phyloP scores from a whole-genome alignment of 2,888 invertebrate genomes.

The Tetropium fuscum region DNA sequence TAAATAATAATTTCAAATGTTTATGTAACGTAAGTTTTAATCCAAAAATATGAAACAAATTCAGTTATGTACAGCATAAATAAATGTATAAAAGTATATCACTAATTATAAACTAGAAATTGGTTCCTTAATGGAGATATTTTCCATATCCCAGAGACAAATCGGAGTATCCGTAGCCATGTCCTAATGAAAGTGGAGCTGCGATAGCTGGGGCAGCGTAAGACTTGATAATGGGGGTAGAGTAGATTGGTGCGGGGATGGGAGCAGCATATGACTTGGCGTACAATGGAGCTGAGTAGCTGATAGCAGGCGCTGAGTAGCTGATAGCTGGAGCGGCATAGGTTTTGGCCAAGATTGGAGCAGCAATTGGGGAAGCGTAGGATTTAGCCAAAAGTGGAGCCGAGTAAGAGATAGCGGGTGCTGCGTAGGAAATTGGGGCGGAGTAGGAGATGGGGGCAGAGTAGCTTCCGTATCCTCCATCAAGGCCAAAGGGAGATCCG shows the following conservation, averaged over 20 bases:
- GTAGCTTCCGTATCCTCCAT: slow-evolving; percentile 23
- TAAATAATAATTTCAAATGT: too few relatives aligned
- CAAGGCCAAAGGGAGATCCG: slow-evolving; percentile 23
- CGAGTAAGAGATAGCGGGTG: slow-evolving; percentile 40
- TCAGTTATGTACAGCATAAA: too few relatives aligned
- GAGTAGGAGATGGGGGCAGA: slow-evolving; percentile 37
- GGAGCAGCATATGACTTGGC: slow-evolving; percentile 16
- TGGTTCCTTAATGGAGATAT: slow-evolving; percentile 36
- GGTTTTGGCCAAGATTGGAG: too few relatives aligned
- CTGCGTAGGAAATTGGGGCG: slow-evolving; percentile 33
- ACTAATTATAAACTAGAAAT: too few relatives aligned
- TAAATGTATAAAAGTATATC: too few relatives aligned
- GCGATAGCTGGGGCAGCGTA: slow-evolving; percentile 21
- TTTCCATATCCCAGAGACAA: slow-evolving; percentile 37
- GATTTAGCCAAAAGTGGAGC: slow-evolving; percentile 41
- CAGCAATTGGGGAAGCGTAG: slow-evolving; percentile 29
- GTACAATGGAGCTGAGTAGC: background rate
- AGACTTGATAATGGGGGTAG: slow-evolving; percentile 23
- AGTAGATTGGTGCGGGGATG: background rate
- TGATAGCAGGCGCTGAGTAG: too few relatives aligned
- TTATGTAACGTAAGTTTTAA: too few relatives aligned
- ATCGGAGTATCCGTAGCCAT: slow-evolving; percentile 29
- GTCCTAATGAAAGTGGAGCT: slow-evolving; percentile 27
- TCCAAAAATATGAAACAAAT: too few relatives aligned
- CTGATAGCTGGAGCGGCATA: too few relatives aligned